Evolutionary conservation across 2,797 vertebrate species (phyloP).

Genomic region (Iguana delicatissima): DNA sequence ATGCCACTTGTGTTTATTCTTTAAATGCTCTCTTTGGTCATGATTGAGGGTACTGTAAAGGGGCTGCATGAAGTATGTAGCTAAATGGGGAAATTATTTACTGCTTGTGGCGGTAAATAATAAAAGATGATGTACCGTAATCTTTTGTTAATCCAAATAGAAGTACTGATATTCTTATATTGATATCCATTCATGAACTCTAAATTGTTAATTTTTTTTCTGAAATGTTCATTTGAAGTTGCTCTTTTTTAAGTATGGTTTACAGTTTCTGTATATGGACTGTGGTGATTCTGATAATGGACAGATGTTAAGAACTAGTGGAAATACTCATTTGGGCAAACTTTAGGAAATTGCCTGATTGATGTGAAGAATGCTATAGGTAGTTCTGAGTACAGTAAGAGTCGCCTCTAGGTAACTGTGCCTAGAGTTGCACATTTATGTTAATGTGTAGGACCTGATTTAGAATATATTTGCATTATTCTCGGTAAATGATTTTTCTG

Average conservation of each 20-base stretch:
- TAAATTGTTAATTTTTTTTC: not conserved
- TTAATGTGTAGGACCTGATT: not conserved
- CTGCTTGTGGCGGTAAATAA: too few relatives aligned
- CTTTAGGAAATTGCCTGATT: not conserved
- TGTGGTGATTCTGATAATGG: not conserved
- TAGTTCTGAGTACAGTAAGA: not conserved
- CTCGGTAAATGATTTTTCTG: not conserved
- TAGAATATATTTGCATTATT: not conserved
- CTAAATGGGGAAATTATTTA: not conserved
- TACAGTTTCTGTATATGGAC: not conserved
- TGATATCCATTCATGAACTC: not conserved
- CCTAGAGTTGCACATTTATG: not conserved
- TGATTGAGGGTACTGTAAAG: not conserved
- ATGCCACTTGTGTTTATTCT: not conserved
- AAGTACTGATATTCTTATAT: not conserved
- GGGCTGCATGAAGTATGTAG: not conserved
- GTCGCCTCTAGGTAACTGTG: not conserved
- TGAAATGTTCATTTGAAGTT: not conserved
- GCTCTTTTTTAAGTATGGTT: not conserved
- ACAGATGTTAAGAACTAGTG: not conserved
- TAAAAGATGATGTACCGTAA: not conserved
- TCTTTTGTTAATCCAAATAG: not conserved
- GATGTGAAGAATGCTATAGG: not conserved
- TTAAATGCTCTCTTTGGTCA: not conserved
- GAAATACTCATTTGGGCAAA: not conserved